A percentile compares a stretch with the other conserved stretches of the same genome.
phyloP scores from a whole-genome alignment of 1,140 invertebrate species.

The Penaeus indicus region DNA sequence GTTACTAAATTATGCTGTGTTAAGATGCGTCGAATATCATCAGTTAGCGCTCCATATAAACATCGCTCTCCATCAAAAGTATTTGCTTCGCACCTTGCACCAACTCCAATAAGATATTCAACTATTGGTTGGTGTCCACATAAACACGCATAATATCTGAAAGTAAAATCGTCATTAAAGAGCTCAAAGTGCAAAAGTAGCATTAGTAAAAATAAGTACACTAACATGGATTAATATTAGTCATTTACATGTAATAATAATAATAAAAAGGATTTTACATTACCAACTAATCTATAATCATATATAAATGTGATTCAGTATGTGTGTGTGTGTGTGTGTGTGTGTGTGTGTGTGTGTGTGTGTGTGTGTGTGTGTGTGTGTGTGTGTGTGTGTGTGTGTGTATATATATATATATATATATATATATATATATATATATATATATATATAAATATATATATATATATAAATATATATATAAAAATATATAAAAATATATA shows the following conservation, averaged over 20 bases:
- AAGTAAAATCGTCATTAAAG: conserved; percentile 44
- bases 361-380: background rate
- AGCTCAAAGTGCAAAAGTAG: no score
- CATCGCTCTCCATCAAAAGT: conserved; percentile 77
- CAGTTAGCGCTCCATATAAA: conserved; percentile 75
- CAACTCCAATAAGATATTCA: conserved; percentile 73
- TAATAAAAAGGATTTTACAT: no score
- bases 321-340: background rate
- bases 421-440: background rate
- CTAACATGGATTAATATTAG: background rate
- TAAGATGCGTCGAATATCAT: conserved; percentile 73
- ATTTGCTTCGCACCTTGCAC: conserved; percentile 75
- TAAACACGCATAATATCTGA: conserved; percentile 75
- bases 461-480: background rate
- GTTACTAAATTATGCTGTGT: conserved; percentile 73
- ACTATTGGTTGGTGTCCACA: conserved; percentile 75
- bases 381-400: background rate
- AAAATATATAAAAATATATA: background rate
- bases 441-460: background rate
- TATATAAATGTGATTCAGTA: background rate
- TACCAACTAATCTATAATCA: no score
- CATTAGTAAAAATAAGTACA: background rate
- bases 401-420: background rate
- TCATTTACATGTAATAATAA: no score
- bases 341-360: no score